Conservation (phyloP, 1,140 invertebrate species). For the Chionoecetes opilio region DNA sequence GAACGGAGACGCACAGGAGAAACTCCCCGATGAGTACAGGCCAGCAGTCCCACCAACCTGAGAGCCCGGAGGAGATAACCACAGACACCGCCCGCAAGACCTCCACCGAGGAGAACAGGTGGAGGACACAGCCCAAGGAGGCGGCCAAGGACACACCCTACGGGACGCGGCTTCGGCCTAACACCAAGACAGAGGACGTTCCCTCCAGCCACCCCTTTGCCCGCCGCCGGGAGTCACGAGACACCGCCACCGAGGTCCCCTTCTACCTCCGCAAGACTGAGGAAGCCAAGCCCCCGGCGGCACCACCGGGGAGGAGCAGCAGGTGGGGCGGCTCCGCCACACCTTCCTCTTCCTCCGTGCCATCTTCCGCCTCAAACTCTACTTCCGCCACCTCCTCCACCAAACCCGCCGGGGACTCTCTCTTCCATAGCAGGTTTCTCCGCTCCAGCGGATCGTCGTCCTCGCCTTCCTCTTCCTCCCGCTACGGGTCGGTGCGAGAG, state of each 20-base stretch:
- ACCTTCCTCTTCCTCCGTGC: background rate
- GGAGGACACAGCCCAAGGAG: slow-evolving; percentile 20
- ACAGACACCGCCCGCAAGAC: background rate
- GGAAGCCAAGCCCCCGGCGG: background rate
- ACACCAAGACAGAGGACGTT: background rate
- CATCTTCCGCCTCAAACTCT: background rate
- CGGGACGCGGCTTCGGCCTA: background rate
- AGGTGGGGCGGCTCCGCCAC: background rate
- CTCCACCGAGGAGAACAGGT: slow-evolving; percentile 46
- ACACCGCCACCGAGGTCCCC: slow-evolving; percentile 33
- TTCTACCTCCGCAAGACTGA: slow-evolving; percentile 65
- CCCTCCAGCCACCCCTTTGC: slow-evolving; percentile 45
- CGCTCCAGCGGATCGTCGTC: background rate
- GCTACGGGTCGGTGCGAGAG: background rate
- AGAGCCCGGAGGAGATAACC: background rate
- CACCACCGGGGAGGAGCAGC: background rate
- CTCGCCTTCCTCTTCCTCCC: slow-evolving; percentile 13
- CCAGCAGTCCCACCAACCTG: no score
- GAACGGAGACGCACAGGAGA: slow-evolving; percentile 24
- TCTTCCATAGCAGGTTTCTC: slow-evolving; percentile 32
- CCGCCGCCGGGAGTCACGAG: slow-evolving; percentile 55
- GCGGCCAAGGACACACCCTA: slow-evolving; percentile 53
- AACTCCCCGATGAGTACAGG: no score
- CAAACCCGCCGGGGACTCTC: background rate
- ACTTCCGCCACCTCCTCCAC: background rate